Percentiles rank a stretch among this genome's conserved stretches.
phyloP scores from a whole-genome alignment of 2,888 invertebrate genomes.

The Harpalus rufipes region DNA sequence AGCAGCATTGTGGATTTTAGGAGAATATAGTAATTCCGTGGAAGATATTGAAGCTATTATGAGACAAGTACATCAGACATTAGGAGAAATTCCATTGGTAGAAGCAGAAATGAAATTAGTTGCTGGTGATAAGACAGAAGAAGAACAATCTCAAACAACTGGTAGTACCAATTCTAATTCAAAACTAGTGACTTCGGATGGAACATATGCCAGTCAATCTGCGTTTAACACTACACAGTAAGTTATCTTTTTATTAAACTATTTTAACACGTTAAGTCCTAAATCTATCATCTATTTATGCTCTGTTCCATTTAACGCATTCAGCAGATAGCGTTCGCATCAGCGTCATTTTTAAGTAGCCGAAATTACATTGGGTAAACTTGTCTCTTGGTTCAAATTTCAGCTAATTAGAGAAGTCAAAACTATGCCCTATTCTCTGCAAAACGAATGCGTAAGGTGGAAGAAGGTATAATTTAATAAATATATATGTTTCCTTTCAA shows the following conservation, averaged over 20 bases:
- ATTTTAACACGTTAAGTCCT: not conserved
- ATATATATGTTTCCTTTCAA: too few species aligned
- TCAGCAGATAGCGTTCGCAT: too few species aligned
- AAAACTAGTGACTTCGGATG: slow-evolving; percentile 97
- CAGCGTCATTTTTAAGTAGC: too few species aligned
- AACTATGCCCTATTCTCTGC: too few species aligned
- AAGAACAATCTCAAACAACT: slow-evolving; percentile 75
- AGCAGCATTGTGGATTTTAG: slow-evolving; percentile 97
- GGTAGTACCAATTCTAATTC: slow-evolving; percentile 75
- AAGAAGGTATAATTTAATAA: too few species aligned
- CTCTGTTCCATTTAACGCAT: too few species aligned
- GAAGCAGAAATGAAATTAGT: slow-evolving; percentile 85
- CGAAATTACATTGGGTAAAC: too few species aligned
- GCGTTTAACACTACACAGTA: slow-evolving; percentile 92
- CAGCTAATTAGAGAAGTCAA: too few species aligned
- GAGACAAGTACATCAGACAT: slow-evolving; percentile 84
- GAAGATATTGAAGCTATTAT: slow-evolving; percentile 90
- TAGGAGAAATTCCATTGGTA: slow-evolving; percentile 85
- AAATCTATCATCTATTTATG: not conserved
- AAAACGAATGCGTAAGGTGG: too few species aligned
- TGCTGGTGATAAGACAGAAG: slow-evolving; percentile 84
- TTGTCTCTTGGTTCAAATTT: too few species aligned
- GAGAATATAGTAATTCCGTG: slow-evolving; percentile 93
- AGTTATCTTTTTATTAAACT: slow-evolving; percentile 73
- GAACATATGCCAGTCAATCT: slow-evolving; percentile 99